These are phyloP conservation scores for Pempheris klunzingeri DNA, from an alignment of 2,797 vertebrate genomes.

Conservation along the genomic window DNA sequence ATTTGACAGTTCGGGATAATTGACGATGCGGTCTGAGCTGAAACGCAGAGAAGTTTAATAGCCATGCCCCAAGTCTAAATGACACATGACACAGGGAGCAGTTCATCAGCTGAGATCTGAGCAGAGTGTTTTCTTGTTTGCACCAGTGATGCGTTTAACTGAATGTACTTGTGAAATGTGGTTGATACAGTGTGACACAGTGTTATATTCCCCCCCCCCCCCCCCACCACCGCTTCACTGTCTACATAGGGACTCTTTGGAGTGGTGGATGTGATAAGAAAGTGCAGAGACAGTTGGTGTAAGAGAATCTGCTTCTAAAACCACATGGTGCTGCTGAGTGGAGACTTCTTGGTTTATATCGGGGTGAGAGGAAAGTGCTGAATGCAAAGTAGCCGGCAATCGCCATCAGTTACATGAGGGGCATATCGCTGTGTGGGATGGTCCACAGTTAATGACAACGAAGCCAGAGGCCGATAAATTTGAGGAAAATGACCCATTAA, in stretches of 20 bases:
- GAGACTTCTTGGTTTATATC: slow-evolving; percentile 58
- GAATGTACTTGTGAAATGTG: slow-evolving; percentile 35
- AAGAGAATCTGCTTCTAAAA: slow-evolving; percentile 58
- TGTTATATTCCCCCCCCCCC: slow-evolving; percentile 2
- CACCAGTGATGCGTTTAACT: slow-evolving; percentile 42
- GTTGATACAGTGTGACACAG: slow-evolving; percentile 40
- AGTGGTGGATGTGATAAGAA: slow-evolving; percentile 64
- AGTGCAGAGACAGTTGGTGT: slow-evolving; percentile 57
- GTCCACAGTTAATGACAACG: slow-evolving; percentile 55
- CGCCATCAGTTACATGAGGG: slow-evolving; percentile 59
- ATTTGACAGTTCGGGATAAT: slow-evolving; percentile 5
- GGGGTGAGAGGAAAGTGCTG: slow-evolving; percentile 67
- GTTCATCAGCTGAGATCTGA: slow-evolving; percentile 1
- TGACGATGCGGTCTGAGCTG: not conserved
- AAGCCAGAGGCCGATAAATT: slow-evolving; percentile 66
- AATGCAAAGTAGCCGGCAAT: slow-evolving; percentile 61
- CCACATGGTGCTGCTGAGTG: slow-evolving; percentile 69
- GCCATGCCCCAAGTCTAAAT: not conserved
- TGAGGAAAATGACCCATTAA: slow-evolving; percentile 62
- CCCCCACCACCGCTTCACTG: not conserved
- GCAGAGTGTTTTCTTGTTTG: slow-evolving; percentile 31
- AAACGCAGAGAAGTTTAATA: not conserved
- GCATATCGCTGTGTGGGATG: slow-evolving; percentile 51
- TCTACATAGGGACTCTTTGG: slow-evolving; percentile 33
- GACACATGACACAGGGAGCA: slow-evolving; percentile 17